Evolutionary conservation across 2,113 vertebrate species (phyloP), one percentile per base, ranked within the genome.

Genomic region (Phyllostomus hastatus): DNA sequence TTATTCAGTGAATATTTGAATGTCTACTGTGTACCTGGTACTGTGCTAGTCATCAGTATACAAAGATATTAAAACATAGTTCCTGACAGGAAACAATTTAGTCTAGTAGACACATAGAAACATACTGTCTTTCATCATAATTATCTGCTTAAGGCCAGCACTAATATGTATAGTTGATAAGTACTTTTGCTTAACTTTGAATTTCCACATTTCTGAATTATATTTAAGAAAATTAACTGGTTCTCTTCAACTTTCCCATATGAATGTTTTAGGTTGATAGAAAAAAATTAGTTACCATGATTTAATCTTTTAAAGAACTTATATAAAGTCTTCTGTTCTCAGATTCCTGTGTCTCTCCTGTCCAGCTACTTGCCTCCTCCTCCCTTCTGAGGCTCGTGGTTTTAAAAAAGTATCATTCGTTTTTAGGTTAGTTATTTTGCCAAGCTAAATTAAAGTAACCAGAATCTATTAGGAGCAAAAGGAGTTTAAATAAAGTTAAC

Each of bases 391-490:
- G 69, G 50, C 15, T 9, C 22, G 10, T 66, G 41, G 41, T 52
- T 95, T 90, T 91, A 52, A 72, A 90, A 78, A 86, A 79, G n/a
- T 48, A 41, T 52, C 67, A 61, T 43, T 88, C 59, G 35, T 91
- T 70, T 78, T 86, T 72, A 7, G 17, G 28, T 38, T 84, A 54
- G 59, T 69, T 86, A n/a, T 50, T 38, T 66, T 41, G 10, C 31
- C 26, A 61, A 38, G 1, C 67, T 52, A 73, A 73, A 61, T 73
- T 41, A 38, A 88, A 73, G n/a, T 91, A 85, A 73, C 46, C 54
- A 88, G 46, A 82, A 75, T 82, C 57, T 92, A 11, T 80, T 82
- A 82, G 46, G 48, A 82, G 43, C 52, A 79, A 52, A 72, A 80
- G 31, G 43, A 81, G 59, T 84, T 87, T 87, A 91, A 70, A 61